phyloP scores from a whole-genome alignment of 2,888 invertebrate species.

The Synanthedon formicaeformis region DNA sequence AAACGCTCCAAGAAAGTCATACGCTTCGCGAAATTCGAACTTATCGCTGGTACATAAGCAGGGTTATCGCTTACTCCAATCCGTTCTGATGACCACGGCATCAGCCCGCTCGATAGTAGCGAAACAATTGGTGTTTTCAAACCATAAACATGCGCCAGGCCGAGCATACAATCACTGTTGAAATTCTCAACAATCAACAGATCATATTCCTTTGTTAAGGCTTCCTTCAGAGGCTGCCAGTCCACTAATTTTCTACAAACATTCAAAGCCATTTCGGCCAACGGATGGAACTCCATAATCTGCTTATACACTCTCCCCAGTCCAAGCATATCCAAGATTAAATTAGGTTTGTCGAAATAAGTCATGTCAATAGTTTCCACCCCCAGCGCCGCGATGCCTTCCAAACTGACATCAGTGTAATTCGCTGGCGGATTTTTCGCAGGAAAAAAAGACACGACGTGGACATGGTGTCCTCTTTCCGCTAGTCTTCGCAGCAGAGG shows the following conservation, averaged over 20 bases:
- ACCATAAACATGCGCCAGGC: conserved; percentile 66
- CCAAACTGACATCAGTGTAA: conserved; percentile 52
- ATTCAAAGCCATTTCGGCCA: conserved; percentile 35
- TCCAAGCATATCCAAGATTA: conserved; percentile 24
- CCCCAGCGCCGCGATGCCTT: conserved; percentile 41
- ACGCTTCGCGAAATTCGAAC: conserved; percentile 49
- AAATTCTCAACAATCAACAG: conserved; percentile 73
- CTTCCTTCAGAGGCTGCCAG: conserved; percentile 40
- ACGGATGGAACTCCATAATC: conserved; percentile 29
- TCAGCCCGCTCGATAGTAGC: conserved; percentile 64
- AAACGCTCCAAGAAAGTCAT: conserved; percentile 66
- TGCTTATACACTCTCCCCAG: conserved; percentile 30
- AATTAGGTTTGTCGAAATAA: conserved; percentile 26
- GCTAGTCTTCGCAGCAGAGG: conserved; percentile 67
- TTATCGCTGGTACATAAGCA: conserved; percentile 65
- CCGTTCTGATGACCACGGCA: conserved; percentile 68
- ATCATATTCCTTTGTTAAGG: conserved; percentile 68
- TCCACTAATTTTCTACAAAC: conserved; percentile 49
- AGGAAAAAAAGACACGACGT: conserved; percentile 73
- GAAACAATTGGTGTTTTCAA: conserved; percentile 67
- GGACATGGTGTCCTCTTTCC: conserved; percentile 71
- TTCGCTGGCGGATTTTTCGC: conserved; percentile 50
- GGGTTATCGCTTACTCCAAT: conserved; percentile 62
- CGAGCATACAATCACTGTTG: conserved; percentile 74
- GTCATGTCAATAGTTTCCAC: conserved; percentile 40